Conservation (phyloP, 2,797 vertebrate species). For the Octomys mimax region DNA sequence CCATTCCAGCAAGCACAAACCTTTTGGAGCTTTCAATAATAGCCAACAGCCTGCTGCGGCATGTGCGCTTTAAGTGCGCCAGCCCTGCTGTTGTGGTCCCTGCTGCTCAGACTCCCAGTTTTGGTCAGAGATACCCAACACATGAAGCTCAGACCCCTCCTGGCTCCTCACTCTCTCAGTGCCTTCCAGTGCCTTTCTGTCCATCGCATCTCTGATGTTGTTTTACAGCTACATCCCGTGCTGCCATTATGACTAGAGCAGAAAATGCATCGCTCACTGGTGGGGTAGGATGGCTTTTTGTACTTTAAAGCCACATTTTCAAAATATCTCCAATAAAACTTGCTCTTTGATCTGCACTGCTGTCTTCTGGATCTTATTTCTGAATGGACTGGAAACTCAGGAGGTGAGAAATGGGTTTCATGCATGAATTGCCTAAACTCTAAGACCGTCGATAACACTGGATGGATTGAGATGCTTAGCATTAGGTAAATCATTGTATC, state of each 20-base stretch:
- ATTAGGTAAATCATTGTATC: conserved; percentile 55
- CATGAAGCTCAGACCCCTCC: fast-evolving
- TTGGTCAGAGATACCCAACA: not conserved
- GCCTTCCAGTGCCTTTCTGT: not conserved
- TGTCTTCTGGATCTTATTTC: conserved; percentile 51
- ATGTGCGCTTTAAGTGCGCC: fast-evolving
- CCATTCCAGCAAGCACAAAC: not conserved
- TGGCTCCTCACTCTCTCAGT: not conserved
- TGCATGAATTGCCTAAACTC: conserved; percentile 63
- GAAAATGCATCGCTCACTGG: not conserved
- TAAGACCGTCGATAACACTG: conserved; percentile 35
- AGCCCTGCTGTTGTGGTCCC: not conserved
- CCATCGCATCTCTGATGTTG: not conserved
- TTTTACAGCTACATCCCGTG: not conserved
- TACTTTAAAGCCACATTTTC: conserved; percentile 41
- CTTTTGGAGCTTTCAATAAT: not conserved
- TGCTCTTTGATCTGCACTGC: conserved; percentile 19
- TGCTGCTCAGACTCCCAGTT: not conserved
- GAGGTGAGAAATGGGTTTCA: conserved; percentile 38
- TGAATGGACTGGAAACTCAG: conserved; percentile 57
- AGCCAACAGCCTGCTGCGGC: not conserved
- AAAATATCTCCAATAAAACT: conserved; percentile 48
- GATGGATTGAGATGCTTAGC: conserved; percentile 59
- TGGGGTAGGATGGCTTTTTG: not conserved
- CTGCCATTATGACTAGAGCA: not conserved